A percentile compares a stretch with the other conserved stretches of the same genome.
Conservation (phyloP, 2,888 invertebrate genomes). For the Cephus spinipes region DNA sequence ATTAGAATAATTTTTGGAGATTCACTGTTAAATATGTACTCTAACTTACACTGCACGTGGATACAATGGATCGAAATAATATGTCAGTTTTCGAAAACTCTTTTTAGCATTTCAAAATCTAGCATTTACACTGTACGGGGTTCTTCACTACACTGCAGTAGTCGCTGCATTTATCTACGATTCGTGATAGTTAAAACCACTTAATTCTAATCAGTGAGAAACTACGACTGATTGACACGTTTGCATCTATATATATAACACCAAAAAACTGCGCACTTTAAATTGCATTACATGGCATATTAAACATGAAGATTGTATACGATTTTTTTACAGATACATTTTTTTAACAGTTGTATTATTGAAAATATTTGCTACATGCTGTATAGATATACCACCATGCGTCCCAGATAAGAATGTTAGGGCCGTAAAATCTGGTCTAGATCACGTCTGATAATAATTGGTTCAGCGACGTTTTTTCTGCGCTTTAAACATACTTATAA, state of each 20-base stretch:
- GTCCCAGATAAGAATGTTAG: too few species aligned
- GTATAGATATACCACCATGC: too few species aligned
- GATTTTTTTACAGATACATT: not conserved
- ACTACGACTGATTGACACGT: not conserved
- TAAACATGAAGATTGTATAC: not conserved
- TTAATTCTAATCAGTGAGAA: not conserved
- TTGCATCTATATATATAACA: not conserved
- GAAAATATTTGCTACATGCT: too few species aligned
- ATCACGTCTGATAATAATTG: too few species aligned
- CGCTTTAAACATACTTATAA: too few species aligned
- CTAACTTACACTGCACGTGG: not conserved
- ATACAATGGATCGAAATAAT: not conserved
- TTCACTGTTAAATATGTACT: not conserved
- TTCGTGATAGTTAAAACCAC: not conserved
- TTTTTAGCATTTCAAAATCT: not conserved
- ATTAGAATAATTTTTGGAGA: not conserved
- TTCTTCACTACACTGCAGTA: not conserved
- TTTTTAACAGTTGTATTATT: not conserved
- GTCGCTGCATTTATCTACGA: not conserved
- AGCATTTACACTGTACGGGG: not conserved
- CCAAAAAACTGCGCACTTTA: not conserved
- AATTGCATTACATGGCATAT: not conserved
- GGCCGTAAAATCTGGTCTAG: too few species aligned
- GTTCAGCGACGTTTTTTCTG: too few species aligned
- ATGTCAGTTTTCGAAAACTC: not conserved